A percentile compares a stretch with the other conserved stretches of the same genome.
Evolutionary conservation across 2,113 vertebrate species (phyloP).

Genomic region (Nothoprocta pentlandii): DNA sequence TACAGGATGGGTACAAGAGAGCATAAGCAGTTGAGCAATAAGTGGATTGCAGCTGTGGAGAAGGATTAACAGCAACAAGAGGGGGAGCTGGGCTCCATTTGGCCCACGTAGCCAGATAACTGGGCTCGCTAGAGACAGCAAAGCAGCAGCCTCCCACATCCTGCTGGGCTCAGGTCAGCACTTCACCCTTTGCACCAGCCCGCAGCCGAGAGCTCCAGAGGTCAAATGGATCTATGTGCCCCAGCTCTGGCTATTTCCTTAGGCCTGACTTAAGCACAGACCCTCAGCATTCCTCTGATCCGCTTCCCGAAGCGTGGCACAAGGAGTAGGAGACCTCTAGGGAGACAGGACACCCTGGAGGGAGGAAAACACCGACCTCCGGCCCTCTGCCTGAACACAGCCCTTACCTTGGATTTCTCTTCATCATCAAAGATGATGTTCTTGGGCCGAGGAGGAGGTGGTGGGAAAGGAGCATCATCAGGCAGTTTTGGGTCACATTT

Average conservation of each 20-base stretch:
- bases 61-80: constrained; percentile 5
- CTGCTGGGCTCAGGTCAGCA: fast-evolving
- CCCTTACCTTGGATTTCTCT: constrained; percentile 95
- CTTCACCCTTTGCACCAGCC: background rate
- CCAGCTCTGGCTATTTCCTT: background rate
- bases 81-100: background rate
- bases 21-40: background rate
- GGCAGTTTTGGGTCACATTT: constrained; percentile 92
- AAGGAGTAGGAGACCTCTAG: background rate
- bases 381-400: background rate
- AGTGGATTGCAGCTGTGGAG: background rate
- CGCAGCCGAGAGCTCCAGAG: background rate
- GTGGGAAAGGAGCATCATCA: constrained; percentile 82
- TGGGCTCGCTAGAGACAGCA: background rate
- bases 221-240: background rate
- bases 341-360: background rate
- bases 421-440: constrained; percentile 96
- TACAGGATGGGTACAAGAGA: background rate
- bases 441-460: constrained; percentile 87
- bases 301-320: background rate
- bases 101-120: background rate
- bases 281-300: background rate
- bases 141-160: background rate
- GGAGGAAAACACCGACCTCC: background rate
- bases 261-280: background rate